phyloP scores from a whole-genome alignment of 2,113 vertebrate genomes.

The Cinclus cinclus region DNA sequence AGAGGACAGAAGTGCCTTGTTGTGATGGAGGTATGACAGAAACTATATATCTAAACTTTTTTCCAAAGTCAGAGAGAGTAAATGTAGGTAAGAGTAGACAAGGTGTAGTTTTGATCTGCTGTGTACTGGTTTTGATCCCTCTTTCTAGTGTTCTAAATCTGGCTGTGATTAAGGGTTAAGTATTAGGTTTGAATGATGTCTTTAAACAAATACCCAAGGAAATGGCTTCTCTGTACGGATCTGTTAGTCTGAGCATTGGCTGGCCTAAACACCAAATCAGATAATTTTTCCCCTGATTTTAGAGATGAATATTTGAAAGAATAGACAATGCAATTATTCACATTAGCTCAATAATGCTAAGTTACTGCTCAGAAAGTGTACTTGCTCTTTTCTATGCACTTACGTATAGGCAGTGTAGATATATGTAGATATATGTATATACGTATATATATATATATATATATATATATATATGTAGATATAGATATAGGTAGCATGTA shows the following conservation, averaged over 20 bases:
- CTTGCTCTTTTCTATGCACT: not conserved
- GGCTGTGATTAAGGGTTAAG: not conserved
- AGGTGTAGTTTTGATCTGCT: not conserved
- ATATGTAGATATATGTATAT: too few species aligned
- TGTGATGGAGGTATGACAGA: not conserved
- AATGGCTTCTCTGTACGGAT: not conserved
- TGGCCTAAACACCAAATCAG: not conserved
- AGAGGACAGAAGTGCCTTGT: not conserved
- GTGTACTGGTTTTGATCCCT: not conserved
- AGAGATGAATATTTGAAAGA: not conserved
- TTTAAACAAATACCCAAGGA: not conserved
- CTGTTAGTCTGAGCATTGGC: not conserved
- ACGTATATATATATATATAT: too few species aligned
- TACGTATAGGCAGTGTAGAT: not conserved
- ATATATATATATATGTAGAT: too few species aligned
- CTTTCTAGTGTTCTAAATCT: not conserved
- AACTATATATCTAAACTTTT: not conserved
- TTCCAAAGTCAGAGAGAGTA: not conserved
- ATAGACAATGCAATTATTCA: not conserved
- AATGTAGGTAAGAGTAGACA: not conserved
- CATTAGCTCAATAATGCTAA: not conserved
- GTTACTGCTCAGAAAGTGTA: not conserved
- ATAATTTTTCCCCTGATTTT: not conserved
- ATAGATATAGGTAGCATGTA: not conserved
- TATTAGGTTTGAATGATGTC: not conserved